Percentiles rank a stretch among this genome's conserved stretches.
These are phyloP conservation scores for Limanda limanda DNA, from an alignment of 2,113 vertebrate genomes.

Conservation along the genomic window DNA sequence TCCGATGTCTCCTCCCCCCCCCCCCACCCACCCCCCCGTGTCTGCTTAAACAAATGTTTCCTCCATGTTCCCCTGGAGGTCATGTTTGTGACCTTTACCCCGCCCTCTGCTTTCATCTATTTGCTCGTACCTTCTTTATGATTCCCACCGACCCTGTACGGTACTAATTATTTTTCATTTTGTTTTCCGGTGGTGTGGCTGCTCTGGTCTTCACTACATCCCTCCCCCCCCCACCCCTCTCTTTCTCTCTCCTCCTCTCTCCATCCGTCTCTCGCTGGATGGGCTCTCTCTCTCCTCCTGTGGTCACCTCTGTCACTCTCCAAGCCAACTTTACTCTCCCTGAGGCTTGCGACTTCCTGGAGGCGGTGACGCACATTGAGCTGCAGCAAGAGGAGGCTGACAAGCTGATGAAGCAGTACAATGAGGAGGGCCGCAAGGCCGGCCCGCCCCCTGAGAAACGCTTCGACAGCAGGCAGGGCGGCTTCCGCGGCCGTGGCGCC, in stretches of 20 bases:
- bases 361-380: constrained; percentile 86
- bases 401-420: constrained; percentile 89
- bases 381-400: constrained; percentile 88
- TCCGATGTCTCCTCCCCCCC: constrained; percentile 59
- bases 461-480: constrained; percentile 86
- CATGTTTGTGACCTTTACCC: constrained; percentile 72
- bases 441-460: constrained; percentile 92
- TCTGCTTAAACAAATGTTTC: constrained; percentile 77
- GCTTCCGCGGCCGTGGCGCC: constrained; percentile 83
- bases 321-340: constrained; percentile 92
- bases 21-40: constrained; percentile 52
- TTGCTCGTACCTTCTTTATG: constrained; percentile 64
- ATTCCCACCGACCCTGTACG: constrained; percentile 40
- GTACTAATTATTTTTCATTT: constrained; percentile 73
- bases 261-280: constrained; percentile 61
- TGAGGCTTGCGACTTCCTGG: constrained; percentile 89
- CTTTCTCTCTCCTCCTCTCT: constrained; percentile 26
- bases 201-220: constrained; percentile 75
- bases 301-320: constrained; percentile 57
- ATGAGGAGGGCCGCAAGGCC: constrained; percentile 90
- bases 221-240: constrained; percentile 38
- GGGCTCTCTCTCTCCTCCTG: constrained; percentile 63
- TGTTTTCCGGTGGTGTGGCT: constrained; percentile 81
- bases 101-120: constrained; percentile 62
- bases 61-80: constrained; percentile 73